phyloP scores from a whole-genome alignment of 2,888 invertebrate species.

The Eristalinus sepulchralis region DNA sequence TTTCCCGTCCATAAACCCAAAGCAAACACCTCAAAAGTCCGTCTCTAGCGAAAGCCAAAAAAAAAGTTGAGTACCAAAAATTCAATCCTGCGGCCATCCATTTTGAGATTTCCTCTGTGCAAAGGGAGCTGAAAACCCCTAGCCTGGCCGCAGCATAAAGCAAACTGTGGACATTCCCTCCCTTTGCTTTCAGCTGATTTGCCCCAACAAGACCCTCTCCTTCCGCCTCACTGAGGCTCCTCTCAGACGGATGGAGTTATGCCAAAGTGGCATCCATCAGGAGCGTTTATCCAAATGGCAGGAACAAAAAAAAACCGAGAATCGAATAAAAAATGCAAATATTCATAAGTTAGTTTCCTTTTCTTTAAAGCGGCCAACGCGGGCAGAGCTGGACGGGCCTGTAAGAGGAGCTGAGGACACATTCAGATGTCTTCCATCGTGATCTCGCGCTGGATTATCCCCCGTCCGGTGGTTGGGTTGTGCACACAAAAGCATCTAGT shows the following conservation, averaged over 20 bases:
- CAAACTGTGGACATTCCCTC: not conserved
- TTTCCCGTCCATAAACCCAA: too few relatives aligned
- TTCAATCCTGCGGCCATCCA: not conserved
- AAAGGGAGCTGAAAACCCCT: too few relatives aligned
- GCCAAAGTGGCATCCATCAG: not conserved
- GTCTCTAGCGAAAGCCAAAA: too few relatives aligned
- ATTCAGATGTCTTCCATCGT: conserved; percentile 1
- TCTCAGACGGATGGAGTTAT: not conserved
- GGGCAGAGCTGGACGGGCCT: not conserved
- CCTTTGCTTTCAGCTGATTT: not conserved
- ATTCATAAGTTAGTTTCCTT: not conserved
- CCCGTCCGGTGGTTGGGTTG: not conserved
- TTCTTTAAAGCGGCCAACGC: not conserved
- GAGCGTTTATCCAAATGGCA: not conserved
- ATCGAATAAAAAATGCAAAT: not conserved
- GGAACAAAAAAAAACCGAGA: too few relatives aligned
- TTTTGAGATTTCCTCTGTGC: not conserved
- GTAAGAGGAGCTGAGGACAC: not conserved
- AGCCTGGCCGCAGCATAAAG: not conserved
- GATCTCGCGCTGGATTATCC: not conserved
- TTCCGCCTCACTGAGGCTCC: not conserved
- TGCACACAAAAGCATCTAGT: conserved; percentile 2
- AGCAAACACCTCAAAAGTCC: too few relatives aligned
- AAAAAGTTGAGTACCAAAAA: not conserved
- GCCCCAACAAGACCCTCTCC: not conserved